A percentile compares a stretch with the other conserved stretches of the same genome.
These are phyloP conservation scores for Campoplex nolae DNA, from an alignment of 2,888 invertebrate genomes.

Conservation along the genomic window DNA sequence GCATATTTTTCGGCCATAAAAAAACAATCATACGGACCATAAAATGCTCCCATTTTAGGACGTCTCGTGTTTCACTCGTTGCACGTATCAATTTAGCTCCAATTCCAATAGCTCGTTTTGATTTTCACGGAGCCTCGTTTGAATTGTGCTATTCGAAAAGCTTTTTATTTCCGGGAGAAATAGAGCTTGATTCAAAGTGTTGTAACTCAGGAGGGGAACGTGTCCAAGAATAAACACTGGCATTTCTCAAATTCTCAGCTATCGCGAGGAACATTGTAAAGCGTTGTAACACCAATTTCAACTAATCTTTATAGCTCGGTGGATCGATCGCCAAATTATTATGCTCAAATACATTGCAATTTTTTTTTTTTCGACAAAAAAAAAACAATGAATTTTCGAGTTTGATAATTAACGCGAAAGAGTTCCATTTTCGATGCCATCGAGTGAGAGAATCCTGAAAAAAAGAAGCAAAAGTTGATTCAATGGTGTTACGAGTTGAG, in stretches of 20 bases:
- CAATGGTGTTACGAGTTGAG: background rate
- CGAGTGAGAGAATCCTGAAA: too few relatives aligned
- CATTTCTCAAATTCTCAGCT: background rate
- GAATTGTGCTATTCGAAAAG: background rate
- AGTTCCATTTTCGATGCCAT: background rate
- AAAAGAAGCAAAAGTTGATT: background rate
- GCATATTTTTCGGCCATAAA: background rate
- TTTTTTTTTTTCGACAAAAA: background rate
- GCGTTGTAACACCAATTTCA: background rate
- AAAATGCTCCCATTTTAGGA: background rate
- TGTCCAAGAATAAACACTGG: constrained; percentile 17
- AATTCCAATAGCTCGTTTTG: background rate
- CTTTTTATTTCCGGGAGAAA: constrained; percentile 9
- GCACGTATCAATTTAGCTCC: background rate
- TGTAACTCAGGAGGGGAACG: constrained; percentile 5
- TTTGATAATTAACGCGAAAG: background rate
- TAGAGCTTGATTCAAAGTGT: constrained; percentile 12
- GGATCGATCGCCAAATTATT: background rate
- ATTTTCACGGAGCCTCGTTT: background rate
- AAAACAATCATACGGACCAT: background rate
- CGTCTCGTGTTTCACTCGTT: background rate
- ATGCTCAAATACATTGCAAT: background rate
- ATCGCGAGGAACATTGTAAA: background rate
- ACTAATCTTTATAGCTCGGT: background rate
- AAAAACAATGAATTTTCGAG: background rate